A percentile compares a stretch with the other conserved stretches of the same genome.
These are phyloP conservation scores for Petrolisthes cinctipes DNA, from an alignment of 2,888 invertebrate species.

Conservation along the genomic window DNA sequence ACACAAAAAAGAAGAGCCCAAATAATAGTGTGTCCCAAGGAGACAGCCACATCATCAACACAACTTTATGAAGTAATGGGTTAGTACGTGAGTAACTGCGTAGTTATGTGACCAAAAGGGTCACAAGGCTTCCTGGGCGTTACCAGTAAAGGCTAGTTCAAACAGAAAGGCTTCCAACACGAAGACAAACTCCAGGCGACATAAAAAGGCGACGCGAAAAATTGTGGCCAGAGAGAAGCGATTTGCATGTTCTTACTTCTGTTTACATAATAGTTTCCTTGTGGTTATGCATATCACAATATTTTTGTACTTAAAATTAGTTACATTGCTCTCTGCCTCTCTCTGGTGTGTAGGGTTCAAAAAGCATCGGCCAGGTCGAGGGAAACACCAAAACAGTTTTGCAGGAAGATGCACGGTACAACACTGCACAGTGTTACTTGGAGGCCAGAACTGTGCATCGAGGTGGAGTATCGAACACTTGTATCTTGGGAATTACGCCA, in stretches of 20 bases:
- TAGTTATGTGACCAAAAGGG: conserved; percentile 1
- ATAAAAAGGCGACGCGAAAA: not conserved
- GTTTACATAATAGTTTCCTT: too few relatives aligned
- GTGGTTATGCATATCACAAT: not conserved
- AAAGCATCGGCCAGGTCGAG: not conserved
- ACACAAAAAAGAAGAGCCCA: too few relatives aligned
- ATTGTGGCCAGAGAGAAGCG: not conserved
- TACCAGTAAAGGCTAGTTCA: too few relatives aligned
- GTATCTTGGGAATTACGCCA: not conserved
- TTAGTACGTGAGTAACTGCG: not conserved
- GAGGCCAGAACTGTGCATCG: not conserved
- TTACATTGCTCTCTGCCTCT: not conserved
- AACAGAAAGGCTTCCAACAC: not conserved
- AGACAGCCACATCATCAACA: too few relatives aligned
- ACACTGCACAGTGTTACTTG: not conserved
- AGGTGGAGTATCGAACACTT: not conserved
- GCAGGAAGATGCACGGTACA: not conserved
- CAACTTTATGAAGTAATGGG: not conserved
- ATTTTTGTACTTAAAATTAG: not conserved
- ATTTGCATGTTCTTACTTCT: too few relatives aligned
- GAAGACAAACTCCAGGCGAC: not conserved
- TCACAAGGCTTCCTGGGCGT: not conserved
- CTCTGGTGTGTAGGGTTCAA: not conserved
- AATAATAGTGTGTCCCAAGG: too few relatives aligned
- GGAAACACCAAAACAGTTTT: not conserved